These are phyloP conservation scores for Falco cherrug DNA, from an alignment of 2,797 vertebrate genomes.

Conservation along the genomic window DNA sequence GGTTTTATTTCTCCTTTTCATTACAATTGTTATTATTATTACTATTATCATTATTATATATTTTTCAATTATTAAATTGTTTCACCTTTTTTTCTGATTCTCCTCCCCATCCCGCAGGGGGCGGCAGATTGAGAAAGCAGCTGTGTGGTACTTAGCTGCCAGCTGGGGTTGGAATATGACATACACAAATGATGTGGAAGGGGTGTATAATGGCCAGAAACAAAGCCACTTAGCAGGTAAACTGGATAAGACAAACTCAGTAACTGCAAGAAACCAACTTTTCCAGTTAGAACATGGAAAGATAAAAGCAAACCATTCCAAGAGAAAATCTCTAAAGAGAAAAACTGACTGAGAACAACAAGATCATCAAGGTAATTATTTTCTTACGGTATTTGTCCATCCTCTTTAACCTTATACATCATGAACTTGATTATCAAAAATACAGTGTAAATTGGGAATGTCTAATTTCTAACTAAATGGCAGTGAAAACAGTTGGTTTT, in stretches of 20 bases:
- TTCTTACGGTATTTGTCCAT: not conserved
- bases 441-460: not conserved
- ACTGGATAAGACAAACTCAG: not conserved
- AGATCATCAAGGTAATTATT: not conserved
- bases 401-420: not conserved
- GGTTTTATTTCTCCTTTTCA: no score
- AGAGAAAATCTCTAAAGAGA: not conserved
- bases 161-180: no score
- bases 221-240: not conserved
- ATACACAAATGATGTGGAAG: not conserved
- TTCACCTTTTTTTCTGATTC: no score
- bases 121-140: no score
- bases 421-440: not conserved
- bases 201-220: not conserved
- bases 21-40: no score
- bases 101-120: no score
- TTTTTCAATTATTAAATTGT: no score
- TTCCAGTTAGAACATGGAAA: not conserved
- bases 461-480: not conserved
- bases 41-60: no score
- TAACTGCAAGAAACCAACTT: not conserved
- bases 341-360: not conserved
- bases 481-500: not conserved
- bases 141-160: no score
- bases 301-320: not conserved